Conservation (phyloP, 2,113 vertebrate species). For the Nibea albiflora region DNA sequence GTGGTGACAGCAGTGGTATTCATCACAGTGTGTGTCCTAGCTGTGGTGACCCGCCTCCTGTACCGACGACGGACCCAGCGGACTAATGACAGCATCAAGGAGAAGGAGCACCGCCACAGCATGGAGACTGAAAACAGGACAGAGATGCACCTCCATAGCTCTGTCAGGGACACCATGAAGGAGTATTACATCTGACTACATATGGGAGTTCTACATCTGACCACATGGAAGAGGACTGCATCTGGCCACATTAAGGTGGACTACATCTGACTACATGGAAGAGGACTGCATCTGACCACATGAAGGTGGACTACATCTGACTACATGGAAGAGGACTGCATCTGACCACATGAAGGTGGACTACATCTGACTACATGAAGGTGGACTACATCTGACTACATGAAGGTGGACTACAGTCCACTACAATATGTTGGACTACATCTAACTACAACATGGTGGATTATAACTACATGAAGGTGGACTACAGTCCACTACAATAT, state of each 20-base stretch:
- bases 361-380: too few relatives aligned
- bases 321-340: too few relatives aligned
- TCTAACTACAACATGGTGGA: too few relatives aligned
- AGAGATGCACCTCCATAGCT: constrained; percentile 89
- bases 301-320: too few relatives aligned
- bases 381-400: neutral
- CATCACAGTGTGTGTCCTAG: constrained; percentile 87
- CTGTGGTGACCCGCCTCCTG: constrained; percentile 88
- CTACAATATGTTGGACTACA: neutral
- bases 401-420: neutral
- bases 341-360: too few relatives aligned
- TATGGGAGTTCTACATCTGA: neutral
- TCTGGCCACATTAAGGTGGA: neutral
- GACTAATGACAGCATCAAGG: constrained; percentile 78
- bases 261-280: neutral
- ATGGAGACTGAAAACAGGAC: constrained; percentile 87
- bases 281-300: neutral
- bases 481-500: neutral
- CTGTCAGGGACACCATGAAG: constrained; percentile 89
- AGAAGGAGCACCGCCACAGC: constrained; percentile 81
- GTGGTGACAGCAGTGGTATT: constrained; percentile 89
- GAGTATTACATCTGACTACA: constrained; percentile 85
- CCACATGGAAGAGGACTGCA: neutral
- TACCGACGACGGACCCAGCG: constrained; percentile 88
- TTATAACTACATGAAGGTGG: neutral